These are phyloP conservation scores for Muscina levida DNA, from an alignment of 2,888 invertebrate species.

Conservation along the genomic window DNA sequence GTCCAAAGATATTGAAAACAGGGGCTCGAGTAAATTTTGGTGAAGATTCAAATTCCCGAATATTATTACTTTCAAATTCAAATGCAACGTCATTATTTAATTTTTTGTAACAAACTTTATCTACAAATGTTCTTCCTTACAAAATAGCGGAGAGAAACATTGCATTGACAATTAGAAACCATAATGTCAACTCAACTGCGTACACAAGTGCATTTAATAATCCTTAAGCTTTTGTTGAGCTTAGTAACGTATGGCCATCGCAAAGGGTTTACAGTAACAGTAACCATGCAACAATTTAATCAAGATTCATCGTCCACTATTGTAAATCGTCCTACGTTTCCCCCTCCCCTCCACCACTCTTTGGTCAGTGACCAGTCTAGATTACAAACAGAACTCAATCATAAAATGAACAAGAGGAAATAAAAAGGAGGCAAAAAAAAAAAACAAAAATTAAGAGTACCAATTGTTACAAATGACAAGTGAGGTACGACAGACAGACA, in stretches of 20 bases:
- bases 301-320: neutral
- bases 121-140: no score
- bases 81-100: no score
- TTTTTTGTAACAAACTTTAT: no score
- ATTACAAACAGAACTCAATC: constrained; percentile 10
- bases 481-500: neutral
- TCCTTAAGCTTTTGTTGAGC: constrained; percentile 57
- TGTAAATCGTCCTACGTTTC: neutral
- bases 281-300: constrained; percentile 56
- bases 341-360: neutral
- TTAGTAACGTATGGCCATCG: constrained; percentile 63
- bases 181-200: constrained; percentile 14
- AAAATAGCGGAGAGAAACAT: no score
- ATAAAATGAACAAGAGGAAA: constrained; percentile 2
- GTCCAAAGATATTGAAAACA: no score
- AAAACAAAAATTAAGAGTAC: constrained; percentile 3
- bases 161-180: constrained; percentile 30
- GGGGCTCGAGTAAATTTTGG: no score
- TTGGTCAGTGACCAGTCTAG: neutral
- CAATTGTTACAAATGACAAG: constrained; percentile 23
- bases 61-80: no score
- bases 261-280: constrained; percentile 52
- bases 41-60: no score
- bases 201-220: constrained; percentile 52
- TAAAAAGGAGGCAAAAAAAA: no score